Conservation (phyloP, 2,113 vertebrate species). For the Tylochromis polylepis region DNA sequence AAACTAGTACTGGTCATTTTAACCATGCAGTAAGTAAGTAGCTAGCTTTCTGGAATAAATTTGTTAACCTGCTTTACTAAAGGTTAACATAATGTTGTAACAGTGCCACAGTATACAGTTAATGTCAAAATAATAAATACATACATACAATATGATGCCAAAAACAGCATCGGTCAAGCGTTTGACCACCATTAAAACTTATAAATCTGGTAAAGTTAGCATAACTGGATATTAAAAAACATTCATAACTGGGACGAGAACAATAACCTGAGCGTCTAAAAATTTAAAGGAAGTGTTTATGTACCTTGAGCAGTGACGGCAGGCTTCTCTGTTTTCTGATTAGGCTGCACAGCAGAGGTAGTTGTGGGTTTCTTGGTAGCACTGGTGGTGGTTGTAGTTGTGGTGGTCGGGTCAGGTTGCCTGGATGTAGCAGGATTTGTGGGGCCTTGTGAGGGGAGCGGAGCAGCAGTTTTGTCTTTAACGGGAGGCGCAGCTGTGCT, state of each 20-base stretch:
- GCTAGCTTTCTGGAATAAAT: neutral
- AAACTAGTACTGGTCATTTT: neutral
- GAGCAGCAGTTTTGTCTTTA: neutral
- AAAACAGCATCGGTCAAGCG: neutral
- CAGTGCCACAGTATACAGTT: neutral
- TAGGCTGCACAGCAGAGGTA: neutral
- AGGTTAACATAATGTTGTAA: neutral
- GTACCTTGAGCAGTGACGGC: conserved; percentile 42
- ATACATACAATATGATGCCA: neutral
- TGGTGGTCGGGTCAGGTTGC: neutral
- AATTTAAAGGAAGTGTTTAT: neutral
- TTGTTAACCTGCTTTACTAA: neutral
- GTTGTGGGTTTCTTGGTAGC: neutral
- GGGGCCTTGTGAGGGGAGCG: neutral
- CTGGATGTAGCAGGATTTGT: neutral
- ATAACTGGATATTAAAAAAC: neutral
- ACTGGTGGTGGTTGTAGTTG: neutral
- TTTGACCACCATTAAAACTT: neutral
- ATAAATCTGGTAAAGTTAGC: no score
- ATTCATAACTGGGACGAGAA: neutral
- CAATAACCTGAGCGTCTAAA: neutral
- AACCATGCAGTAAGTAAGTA: neutral
- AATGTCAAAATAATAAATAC: neutral
- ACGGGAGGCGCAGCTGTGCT: neutral
- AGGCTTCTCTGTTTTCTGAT: neutral